Evolutionary conservation across 2,113 vertebrate genomes (phyloP).

Genomic region (Pyxicephalus adspersus): DNA sequence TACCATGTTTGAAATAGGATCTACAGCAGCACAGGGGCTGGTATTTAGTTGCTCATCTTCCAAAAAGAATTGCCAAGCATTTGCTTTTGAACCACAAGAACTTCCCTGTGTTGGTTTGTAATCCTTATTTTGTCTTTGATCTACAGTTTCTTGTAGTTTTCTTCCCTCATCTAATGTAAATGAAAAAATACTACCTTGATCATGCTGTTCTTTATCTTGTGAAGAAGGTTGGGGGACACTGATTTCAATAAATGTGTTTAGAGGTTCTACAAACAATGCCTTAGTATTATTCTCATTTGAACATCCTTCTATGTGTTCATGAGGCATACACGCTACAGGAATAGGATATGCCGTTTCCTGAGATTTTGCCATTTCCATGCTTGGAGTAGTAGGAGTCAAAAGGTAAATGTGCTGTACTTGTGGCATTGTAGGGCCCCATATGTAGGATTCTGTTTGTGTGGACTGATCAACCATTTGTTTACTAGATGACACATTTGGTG

Average conservation of each 20-base stretch:
- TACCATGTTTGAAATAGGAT: neutral
- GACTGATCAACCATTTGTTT: neutral
- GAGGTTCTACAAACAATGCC: too few relatives aligned
- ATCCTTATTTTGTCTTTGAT: neutral
- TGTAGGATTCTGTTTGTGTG: neutral
- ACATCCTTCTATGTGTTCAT: too few relatives aligned
- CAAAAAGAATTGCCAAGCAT: neutral
- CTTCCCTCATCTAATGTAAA: neutral
- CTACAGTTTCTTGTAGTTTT: neutral
- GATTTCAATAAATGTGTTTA: too few relatives aligned
- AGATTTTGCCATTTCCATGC: too few relatives aligned
- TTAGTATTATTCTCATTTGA: too few relatives aligned
- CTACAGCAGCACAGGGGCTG: neutral
- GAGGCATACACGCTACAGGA: too few relatives aligned
- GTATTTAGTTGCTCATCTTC: neutral
- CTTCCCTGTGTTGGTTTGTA: neutral
- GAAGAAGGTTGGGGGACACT: too few relatives aligned
- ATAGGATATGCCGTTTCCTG: too few relatives aligned
- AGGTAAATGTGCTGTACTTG: too few relatives aligned
- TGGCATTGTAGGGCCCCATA: neutral
- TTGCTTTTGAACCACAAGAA: neutral
- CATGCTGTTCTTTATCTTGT: too few relatives aligned
- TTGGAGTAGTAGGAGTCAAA: too few relatives aligned
- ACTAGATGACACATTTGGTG: neutral
- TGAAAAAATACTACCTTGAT: too few relatives aligned